Evolutionary conservation across 2,797 vertebrate species (phyloP).

Genomic region (Xiphorhynchus erythropygius): DNA sequence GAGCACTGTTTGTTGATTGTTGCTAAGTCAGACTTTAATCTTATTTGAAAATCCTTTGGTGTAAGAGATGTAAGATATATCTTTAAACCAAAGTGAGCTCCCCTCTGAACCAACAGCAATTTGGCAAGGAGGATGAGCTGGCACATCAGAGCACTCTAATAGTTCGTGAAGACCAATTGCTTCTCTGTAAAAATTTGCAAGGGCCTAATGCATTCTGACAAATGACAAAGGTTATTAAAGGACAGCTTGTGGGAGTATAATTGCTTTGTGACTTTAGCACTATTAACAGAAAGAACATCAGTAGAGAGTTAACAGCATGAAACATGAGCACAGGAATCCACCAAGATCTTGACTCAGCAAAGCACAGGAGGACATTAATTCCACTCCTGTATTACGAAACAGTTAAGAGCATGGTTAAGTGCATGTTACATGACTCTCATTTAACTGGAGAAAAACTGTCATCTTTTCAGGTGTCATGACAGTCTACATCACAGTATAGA

Average conservation of each 20-base stretch:
- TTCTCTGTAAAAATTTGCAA: constrained; percentile 41
- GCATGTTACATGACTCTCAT: neutral
- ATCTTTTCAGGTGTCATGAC: neutral
- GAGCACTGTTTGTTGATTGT: neutral
- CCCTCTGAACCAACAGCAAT: neutral
- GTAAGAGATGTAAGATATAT: neutral
- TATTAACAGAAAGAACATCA: neutral
- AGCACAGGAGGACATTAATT: neutral
- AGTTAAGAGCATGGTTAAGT: neutral
- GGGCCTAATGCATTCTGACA: constrained; percentile 30
- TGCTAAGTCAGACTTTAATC: neutral
- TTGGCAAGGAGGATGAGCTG: constrained; percentile 38
- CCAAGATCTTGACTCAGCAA: constrained; percentile 48
- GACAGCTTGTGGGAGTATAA: constrained; percentile 44
- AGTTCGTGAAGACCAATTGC: constrained; percentile 36
- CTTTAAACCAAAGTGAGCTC: neutral
- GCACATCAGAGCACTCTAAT: constrained; percentile 22
- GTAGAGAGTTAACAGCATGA: neutral
- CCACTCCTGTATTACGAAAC: neutral
- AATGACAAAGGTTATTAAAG: constrained; percentile 55
- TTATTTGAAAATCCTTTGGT: neutral
- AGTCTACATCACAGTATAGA: neutral
- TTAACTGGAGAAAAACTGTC: neutral
- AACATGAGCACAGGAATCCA: neutral
- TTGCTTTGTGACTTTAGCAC: constrained; percentile 51